phyloP scores from a whole-genome alignment of 2,113 vertebrate species.

The Ascaphus truei region DNA sequence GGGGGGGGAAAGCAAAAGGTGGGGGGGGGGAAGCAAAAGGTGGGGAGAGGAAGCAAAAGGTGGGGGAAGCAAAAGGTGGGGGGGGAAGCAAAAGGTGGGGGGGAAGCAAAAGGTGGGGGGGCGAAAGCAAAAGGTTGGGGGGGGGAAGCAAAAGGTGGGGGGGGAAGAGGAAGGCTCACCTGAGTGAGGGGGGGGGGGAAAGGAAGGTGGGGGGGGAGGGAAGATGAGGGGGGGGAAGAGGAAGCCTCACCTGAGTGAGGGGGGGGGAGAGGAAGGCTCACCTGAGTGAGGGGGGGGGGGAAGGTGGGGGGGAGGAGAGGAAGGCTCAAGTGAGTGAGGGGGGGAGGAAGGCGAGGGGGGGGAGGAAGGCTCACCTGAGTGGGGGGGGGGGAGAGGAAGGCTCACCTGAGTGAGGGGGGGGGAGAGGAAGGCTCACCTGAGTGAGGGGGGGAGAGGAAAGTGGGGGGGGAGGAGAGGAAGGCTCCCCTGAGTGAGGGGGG shows the following conservation, averaged over 20 bases:
- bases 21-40: background rate
- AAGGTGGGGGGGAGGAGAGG: background rate
- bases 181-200: too few species aligned
- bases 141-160: background rate
- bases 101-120: background rate
- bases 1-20: background rate
- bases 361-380: slow-evolving; percentile 61
- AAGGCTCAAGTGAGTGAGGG: slow-evolving; percentile 57
- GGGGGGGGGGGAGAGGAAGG: slow-evolving; percentile 56
- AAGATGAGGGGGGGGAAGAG: too few species aligned
- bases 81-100: background rate
- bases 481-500: slow-evolving; percentile 75
- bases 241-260: slow-evolving; percentile 71
- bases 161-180: slow-evolving; percentile 45
- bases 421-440: slow-evolving; percentile 47
- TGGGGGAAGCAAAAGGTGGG: too few species aligned
- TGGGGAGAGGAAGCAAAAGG: too few species aligned
- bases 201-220: too few species aligned
- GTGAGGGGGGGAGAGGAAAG: background rate
- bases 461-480: background rate
- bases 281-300: background rate
- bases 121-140: too few species aligned
- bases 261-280: too few species aligned
- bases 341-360: background rate
- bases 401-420: too few species aligned